phyloP scores from a whole-genome alignment of 2,113 vertebrate genomes.

The Acanthochromis polyacanthus region DNA sequence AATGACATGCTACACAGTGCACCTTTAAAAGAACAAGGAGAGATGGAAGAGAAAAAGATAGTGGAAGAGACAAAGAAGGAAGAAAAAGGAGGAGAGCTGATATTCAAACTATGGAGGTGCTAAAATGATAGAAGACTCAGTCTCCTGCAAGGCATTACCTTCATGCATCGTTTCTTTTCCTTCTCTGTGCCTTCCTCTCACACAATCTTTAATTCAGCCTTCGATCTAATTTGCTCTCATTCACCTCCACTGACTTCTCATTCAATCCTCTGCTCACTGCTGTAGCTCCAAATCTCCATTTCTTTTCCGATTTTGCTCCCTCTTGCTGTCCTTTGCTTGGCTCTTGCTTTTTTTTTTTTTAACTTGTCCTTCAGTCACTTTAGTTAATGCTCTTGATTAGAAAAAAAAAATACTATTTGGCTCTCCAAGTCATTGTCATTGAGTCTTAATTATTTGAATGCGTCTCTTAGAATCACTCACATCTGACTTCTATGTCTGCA shows the following conservation, averaged over 20 bases:
- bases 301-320: conserved; percentile 31
- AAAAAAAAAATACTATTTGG: background rate
- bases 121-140: conserved; percentile 38
- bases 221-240: conserved; percentile 58
- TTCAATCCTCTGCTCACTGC: conserved; percentile 47
- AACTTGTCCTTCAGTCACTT: conserved; percentile 2
- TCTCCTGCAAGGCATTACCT: conserved; percentile 38
- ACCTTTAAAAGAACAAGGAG: conserved; percentile 16
- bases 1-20: conserved; percentile 25
- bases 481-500: background rate
- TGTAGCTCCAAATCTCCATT: conserved; percentile 34
- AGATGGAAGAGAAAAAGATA: conserved; percentile 1
- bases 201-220: conserved; percentile 58
- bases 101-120: conserved; percentile 14
- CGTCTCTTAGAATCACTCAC: background rate
- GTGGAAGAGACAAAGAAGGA: conserved; percentile 2
- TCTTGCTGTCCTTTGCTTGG: background rate
- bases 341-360: conserved; percentile 18
- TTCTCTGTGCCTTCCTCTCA: conserved; percentile 14
- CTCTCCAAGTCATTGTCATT: background rate
- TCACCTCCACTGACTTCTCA: conserved; percentile 52
- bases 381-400: conserved; percentile 8
- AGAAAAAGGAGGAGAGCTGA: conserved; percentile 3
- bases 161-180: conserved; percentile 50
- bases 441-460: conserved; percentile 17